Evolutionary conservation across 2,113 vertebrate species (phyloP).

Genomic region (Eclectus roratus): DNA sequence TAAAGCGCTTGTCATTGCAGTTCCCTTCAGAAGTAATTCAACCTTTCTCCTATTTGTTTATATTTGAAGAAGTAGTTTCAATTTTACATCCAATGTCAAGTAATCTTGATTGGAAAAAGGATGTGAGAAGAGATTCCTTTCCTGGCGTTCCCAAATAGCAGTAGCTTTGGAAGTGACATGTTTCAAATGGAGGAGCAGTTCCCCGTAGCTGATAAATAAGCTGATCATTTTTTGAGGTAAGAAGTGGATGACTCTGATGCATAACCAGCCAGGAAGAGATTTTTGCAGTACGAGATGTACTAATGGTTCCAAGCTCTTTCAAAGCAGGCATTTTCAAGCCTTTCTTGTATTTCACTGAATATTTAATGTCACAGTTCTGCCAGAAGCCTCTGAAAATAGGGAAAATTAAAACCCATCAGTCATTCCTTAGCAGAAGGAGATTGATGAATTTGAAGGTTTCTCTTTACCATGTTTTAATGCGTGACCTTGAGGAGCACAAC

Average conservation of each 20-base stretch:
- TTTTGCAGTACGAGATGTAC: not conserved
- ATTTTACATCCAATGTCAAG: not conserved
- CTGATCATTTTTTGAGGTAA: not conserved
- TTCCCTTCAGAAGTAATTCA: not conserved
- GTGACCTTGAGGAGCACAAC: not conserved
- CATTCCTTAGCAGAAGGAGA: not conserved
- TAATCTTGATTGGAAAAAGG: not conserved
- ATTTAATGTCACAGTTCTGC: conserved; percentile 58
- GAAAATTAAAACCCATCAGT: not conserved
- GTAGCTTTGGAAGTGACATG: not conserved
- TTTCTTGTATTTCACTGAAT: conserved; percentile 58
- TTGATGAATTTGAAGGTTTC: not conserved
- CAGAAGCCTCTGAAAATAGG: conserved; percentile 34
- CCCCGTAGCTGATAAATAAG: not conserved
- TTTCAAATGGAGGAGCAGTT: not conserved
- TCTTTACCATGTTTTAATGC: not conserved
- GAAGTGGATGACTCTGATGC: not conserved
- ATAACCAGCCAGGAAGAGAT: not conserved
- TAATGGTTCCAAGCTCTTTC: conserved; percentile 18
- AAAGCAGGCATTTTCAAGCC: conserved; percentile 30
- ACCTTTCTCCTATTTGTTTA: not conserved
- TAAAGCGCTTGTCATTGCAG: not conserved
- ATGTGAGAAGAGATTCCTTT: not conserved
- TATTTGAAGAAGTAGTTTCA: conserved; percentile 1
- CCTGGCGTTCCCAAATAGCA: not conserved